These are phyloP conservation scores for Sus cebifrons DNA, from an alignment of 2,797 vertebrate genomes.

Conservation along the genomic window DNA sequence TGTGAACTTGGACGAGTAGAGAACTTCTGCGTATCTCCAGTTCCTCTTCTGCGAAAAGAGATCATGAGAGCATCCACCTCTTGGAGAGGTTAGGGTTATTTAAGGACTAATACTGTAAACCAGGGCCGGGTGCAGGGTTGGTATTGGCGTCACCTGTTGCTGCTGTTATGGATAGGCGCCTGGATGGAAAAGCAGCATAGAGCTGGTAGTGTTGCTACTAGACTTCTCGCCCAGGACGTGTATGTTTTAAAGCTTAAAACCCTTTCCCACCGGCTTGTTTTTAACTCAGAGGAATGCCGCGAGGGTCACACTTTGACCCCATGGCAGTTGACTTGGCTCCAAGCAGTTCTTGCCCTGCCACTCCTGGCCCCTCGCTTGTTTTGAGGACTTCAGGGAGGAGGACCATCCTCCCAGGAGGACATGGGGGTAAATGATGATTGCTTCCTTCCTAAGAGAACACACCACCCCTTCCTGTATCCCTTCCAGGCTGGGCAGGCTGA, in stretches of 20 bases:
- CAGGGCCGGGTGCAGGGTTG: fast-evolving
- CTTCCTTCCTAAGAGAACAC: constrained; percentile 26
- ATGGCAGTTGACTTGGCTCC: neutral
- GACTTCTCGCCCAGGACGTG: neutral
- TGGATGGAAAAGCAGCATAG: neutral
- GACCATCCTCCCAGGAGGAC: neutral
- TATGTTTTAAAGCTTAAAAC: neutral
- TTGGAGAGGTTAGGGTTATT: neutral
- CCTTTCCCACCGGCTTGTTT: neutral
- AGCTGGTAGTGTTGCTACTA: neutral
- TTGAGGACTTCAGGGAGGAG: neutral
- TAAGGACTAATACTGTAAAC: neutral
- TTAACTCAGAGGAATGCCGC: neutral
- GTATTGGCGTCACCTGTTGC: neutral
- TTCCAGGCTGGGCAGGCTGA: neutral
- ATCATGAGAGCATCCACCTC: neutral
- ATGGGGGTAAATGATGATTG: neutral
- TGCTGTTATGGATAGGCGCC: neutral
- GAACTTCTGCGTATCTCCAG: neutral
- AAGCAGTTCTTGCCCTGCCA: neutral
- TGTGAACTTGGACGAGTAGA: neutral
- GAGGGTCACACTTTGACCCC: neutral
- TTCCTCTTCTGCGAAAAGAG: constrained; percentile 16
- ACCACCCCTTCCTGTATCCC: neutral
- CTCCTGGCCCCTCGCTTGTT: neutral